These are phyloP conservation scores for Rhegmatorhina hoffmannsi DNA, from an alignment of 2,113 vertebrate genomes.

Conservation along the genomic window DNA sequence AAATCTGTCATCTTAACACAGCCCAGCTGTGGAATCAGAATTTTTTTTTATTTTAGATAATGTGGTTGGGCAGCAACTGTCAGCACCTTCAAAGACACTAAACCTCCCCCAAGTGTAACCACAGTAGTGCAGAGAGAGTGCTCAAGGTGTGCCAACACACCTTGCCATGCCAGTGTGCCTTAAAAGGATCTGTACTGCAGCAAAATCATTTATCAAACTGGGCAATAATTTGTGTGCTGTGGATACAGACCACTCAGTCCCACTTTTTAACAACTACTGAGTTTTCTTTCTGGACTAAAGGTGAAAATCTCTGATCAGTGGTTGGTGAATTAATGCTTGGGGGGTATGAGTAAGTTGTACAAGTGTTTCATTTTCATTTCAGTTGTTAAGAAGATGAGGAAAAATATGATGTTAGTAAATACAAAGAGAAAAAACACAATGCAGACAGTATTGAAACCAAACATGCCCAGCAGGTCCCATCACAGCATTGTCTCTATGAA, in stretches of 20 bases:
- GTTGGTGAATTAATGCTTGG: neutral
- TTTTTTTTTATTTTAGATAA: rapidly evolving
- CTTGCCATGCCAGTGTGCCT: neutral
- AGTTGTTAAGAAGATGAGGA: neutral
- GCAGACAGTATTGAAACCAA: neutral
- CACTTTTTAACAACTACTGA: neutral
- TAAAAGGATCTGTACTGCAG: neutral
- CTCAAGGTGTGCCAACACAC: neutral
- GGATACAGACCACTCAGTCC: neutral
- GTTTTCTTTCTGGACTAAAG: neutral
- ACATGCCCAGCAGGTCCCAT: neutral
- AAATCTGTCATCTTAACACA: neutral
- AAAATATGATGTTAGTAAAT: neutral
- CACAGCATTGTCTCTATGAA: neutral
- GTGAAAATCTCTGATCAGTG: neutral
- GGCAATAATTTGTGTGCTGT: neutral
- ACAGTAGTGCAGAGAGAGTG: neutral
- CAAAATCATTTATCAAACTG: neutral
- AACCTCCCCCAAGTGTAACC: neutral
- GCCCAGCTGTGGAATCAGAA: neutral
- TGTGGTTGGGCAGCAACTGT: neutral
- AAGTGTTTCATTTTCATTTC: neutral
- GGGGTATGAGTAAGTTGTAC: neutral
- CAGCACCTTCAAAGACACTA: neutral
- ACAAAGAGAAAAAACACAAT: neutral